Conservation (phyloP, 2,888 invertebrate genomes). For the Mechanitis messenoides region DNA sequence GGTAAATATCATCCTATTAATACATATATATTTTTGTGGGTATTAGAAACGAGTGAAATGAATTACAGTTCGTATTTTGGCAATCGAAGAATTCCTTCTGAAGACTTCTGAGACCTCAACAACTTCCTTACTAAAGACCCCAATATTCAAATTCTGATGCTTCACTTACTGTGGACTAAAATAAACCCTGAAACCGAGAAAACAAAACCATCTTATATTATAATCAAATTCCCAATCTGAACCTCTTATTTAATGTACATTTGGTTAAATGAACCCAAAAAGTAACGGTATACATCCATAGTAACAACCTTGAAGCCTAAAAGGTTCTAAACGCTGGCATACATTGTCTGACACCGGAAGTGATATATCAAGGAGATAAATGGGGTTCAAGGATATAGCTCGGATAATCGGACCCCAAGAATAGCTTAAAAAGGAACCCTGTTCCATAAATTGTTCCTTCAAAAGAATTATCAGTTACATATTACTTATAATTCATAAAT, state of each 20-base stretch:
- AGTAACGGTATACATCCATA: neutral
- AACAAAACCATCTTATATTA: too few relatives aligned
- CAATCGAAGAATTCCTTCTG: too few relatives aligned
- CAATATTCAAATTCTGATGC: too few relatives aligned
- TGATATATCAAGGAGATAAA: slow-evolving; percentile 8
- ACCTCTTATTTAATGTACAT: neutral
- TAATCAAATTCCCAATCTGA: too few relatives aligned
- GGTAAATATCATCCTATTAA: too few relatives aligned
- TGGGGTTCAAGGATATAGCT: slow-evolving; percentile 5
- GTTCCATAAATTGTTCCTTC: neutral
- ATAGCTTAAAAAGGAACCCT: neutral
- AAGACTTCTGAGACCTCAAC: too few relatives aligned
- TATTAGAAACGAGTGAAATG: too few relatives aligned
- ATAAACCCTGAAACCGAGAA: too few relatives aligned
- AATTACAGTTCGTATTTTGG: too few relatives aligned
- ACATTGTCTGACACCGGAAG: slow-evolving; percentile 6
- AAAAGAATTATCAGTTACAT: neutral
- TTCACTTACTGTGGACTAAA: too few relatives aligned
- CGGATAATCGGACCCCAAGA: slow-evolving; percentile 5
- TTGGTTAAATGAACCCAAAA: neutral
- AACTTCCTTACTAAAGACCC: too few relatives aligned
- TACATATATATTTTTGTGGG: too few relatives aligned
- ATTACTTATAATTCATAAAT: neutral
- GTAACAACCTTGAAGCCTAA: slow-evolving; percentile 1
- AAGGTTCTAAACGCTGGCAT: slow-evolving; percentile 5